Evolutionary conservation across 2,888 invertebrate species (phyloP), one percentile per base, ranked within the genome.

Genomic region (Andricus quercusramuli): DNA sequence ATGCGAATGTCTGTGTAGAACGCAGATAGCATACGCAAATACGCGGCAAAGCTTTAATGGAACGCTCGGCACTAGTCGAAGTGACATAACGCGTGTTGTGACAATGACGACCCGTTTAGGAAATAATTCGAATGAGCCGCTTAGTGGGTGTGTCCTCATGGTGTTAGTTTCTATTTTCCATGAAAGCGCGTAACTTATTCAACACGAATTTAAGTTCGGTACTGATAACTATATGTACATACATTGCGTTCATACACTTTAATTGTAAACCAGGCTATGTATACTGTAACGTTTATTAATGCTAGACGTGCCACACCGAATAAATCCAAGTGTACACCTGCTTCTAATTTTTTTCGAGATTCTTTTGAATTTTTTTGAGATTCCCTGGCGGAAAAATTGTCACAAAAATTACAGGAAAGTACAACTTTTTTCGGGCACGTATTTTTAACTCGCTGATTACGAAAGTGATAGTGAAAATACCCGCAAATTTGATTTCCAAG

Each of bases 1-100:
- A 80, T 37, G 67, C 41, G 77, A 80, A 77, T 80, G 62, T 25
- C 67, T 77, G 64, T 17, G 65, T 44, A n/a, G 51, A 77, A 76
- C 81, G 80, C 81, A 85, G 83, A 86, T 84, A 83, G 83, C 83
- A 81, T 78, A 82, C 81, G 79, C 83, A 85, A 86, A 83, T 83
- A 84, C 81, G 80, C 83, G 68, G 64, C 47, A 79, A 83, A 79
- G 82, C 80, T 85, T 82, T 80, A 86, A 86, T 86, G 85, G 83
- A 84, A 83, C 79, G 78, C 47, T 66, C 78, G 77, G 79, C 76
- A 65, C 78, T 83, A 79, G 84, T 82, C 74, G 56, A 74, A 56
- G 82, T 83, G 84, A 85, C 84, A 83, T 82, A 83, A 84, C 67
- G 37, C 81, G 77, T 74, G 74, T 67, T 78, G 80, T 80, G 77